Percentiles rank a stretch among this genome's conserved stretches.
phyloP scores from a whole-genome alignment of 2,888 invertebrate genomes.

The Tuberolachnus salignus region DNA sequence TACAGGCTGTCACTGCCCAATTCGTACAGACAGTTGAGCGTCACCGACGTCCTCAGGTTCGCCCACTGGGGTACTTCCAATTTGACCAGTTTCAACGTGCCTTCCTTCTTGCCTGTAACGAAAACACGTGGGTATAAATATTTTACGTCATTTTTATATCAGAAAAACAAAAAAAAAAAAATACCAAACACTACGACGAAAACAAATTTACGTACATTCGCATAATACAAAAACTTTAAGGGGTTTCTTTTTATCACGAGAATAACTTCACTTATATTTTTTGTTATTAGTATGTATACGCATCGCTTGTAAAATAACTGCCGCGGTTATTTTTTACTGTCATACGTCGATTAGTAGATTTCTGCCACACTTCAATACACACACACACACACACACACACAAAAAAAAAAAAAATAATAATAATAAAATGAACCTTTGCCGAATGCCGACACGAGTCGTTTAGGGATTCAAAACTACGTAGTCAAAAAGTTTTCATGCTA shows the following conservation, averaged over 20 bases:
- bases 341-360: neutral
- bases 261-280: neutral
- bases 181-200: neutral
- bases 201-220: no score
- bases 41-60: slow-evolving; percentile 24
- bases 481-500: neutral
- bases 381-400: no score
- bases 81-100: slow-evolving; percentile 22
- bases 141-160: neutral
- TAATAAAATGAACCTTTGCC: neutral
- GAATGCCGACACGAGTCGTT: neutral
- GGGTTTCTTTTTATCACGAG: no score
- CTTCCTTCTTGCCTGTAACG: slow-evolving; percentile 18
- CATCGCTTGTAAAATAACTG: neutral
- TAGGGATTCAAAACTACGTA: neutral
- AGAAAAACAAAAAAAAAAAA: neutral
- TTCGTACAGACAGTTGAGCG: slow-evolving; percentile 33
- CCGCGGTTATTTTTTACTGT: neutral
- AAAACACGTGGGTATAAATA: neutral
- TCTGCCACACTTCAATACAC: neutral
- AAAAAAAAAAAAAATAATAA: no score
- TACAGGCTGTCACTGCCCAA: slow-evolving; percentile 29
- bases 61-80: slow-evolving; percentile 37
- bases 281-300: neutral
- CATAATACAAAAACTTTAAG: no score